phyloP scores from a whole-genome alignment of 2,113 vertebrate genomes.

The Muntiacus reevesi region DNA sequence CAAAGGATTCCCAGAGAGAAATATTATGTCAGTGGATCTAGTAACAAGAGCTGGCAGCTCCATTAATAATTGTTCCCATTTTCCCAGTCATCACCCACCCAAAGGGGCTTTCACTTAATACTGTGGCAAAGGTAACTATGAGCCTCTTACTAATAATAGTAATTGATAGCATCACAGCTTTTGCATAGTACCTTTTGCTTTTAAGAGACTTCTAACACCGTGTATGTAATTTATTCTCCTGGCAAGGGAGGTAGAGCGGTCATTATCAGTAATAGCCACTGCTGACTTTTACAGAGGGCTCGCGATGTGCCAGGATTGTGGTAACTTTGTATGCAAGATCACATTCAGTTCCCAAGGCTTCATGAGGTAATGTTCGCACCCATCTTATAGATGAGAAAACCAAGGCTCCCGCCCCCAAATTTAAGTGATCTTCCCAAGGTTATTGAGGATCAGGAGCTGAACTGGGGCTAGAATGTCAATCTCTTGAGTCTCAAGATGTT shows the following conservation, averaged over 20 bases:
- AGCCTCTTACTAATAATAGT: slow-evolving; percentile 1
- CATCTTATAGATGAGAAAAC: neutral
- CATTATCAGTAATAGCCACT: neutral
- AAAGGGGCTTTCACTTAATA: slow-evolving; percentile 29
- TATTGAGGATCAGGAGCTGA: neutral
- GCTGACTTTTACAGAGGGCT: neutral
- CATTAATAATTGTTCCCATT: slow-evolving; percentile 23
- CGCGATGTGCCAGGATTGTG: neutral
- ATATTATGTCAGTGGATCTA: slow-evolving; percentile 55
- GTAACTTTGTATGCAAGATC: neutral
- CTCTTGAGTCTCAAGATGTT: neutral
- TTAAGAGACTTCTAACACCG: neutral
- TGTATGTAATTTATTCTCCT: neutral
- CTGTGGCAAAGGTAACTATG: slow-evolving; percentile 32
- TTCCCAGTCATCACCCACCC: slow-evolving; percentile 23
- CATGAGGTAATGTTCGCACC: neutral
- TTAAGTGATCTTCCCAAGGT: neutral
- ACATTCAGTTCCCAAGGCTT: neutral
- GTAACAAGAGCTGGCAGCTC: slow-evolving; percentile 71
- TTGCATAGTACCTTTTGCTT: neutral
- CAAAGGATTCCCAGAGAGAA: slow-evolving; percentile 75
- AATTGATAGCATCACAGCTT: neutral
- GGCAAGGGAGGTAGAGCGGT: neutral
- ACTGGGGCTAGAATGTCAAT: neutral
- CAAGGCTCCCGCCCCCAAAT: neutral